phyloP scores from a whole-genome alignment of 2,888 invertebrate species.

The Drosophila pseudotalamancana region DNA sequence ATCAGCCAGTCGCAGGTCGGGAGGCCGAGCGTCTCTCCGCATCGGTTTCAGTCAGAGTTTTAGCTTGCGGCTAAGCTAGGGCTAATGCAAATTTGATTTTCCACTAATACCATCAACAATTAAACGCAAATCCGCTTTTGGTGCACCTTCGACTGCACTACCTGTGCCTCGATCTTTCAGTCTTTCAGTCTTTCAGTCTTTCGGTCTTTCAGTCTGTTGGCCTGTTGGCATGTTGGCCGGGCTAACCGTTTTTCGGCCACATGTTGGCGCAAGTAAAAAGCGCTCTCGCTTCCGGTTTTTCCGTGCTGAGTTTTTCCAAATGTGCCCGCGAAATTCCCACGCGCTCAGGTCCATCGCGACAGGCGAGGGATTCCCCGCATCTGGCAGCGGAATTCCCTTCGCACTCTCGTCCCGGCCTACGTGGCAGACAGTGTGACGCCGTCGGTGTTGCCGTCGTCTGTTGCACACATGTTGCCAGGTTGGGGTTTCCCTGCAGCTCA shows the following conservation, averaged over 20 bases:
- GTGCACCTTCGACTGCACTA: constrained; percentile 23
- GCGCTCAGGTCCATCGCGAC: constrained; percentile 43
- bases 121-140: constrained; percentile 58
- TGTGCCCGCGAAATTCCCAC: constrained; percentile 74
- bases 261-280: constrained; percentile 72
- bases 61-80: constrained; percentile 10
- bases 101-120: constrained; percentile 81
- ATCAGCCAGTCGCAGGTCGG: constrained; percentile 1
- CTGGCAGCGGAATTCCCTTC: constrained; percentile 69
- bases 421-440: constrained; percentile 21
- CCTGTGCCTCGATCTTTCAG: constrained; percentile 34
- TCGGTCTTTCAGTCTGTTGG: no score
- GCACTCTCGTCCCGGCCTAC: constrained; percentile 24
- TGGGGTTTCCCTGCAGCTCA: constrained; percentile 66
- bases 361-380: constrained; percentile 65
- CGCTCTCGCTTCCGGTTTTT: constrained; percentile 69
- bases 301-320: constrained; percentile 68
- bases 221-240: neutral
- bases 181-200: no score
- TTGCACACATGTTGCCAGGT: constrained; percentile 73
- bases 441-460: constrained; percentile 47
- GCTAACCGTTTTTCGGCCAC: constrained; percentile 52
- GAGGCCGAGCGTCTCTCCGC: no score
- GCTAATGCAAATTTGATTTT: constrained; percentile 74
- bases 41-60: neutral